Conservation (phyloP, 2,113 vertebrate genomes). For the Callaeas wilsoni region DNA sequence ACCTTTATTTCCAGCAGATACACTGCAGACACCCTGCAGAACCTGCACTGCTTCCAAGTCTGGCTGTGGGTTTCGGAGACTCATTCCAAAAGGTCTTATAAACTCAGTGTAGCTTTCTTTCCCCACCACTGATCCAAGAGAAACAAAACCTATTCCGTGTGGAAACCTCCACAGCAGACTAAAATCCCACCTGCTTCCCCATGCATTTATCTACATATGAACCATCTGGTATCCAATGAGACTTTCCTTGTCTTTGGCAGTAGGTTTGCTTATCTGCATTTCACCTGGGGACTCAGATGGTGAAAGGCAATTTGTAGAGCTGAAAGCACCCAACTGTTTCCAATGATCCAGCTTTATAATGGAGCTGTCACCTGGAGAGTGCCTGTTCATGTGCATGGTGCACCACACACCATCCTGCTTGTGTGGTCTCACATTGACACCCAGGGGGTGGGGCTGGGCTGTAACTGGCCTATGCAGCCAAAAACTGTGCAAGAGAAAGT, state of each 20-base stretch:
- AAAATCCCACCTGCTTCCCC: not conserved
- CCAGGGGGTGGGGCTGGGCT: rapidly evolving
- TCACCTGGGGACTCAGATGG: not conserved
- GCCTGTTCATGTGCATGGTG: rapidly evolving
- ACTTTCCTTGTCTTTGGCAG: not conserved
- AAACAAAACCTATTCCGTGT: not conserved
- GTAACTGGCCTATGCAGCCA: too few relatives aligned
- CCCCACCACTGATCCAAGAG: not conserved
- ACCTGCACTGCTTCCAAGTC: not conserved
- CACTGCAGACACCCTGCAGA: not conserved
- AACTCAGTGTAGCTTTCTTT: not conserved
- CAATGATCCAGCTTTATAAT: not conserved
- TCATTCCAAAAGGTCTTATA: not conserved
- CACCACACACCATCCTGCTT: not conserved
- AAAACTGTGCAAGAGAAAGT: not conserved
- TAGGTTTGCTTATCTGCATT: not conserved
- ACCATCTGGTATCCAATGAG: not conserved
- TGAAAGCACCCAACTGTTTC: not conserved
- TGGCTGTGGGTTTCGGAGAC: not conserved
- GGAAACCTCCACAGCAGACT: not conserved
- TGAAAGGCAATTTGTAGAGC: not conserved
- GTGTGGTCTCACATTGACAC: not conserved
- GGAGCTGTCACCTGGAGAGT: not conserved
- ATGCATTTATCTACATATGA: not conserved
- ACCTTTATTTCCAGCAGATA: not conserved